phyloP scores from a whole-genome alignment of 2,113 vertebrate genomes.

The Halichoerus grypus region DNA sequence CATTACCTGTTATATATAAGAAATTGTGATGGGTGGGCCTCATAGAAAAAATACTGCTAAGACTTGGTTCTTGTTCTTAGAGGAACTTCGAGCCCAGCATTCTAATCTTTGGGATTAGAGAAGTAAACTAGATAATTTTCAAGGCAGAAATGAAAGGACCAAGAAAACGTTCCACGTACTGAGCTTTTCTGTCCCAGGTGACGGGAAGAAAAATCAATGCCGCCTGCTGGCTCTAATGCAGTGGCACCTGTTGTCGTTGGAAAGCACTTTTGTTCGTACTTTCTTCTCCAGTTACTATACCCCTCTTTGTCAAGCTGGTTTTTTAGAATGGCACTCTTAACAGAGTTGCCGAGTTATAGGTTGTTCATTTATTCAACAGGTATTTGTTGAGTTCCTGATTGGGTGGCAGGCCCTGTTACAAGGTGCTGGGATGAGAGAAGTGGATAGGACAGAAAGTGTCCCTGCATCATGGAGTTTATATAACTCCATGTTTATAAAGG shows the following conservation, averaged over 20 bases:
- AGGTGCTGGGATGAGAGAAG: neutral
- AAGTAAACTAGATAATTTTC: neutral
- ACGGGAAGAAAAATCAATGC: neutral
- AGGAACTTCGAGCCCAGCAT: neutral
- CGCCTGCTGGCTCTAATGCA: neutral
- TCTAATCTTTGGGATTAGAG: conserved; percentile 28
- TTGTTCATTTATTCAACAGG: neutral
- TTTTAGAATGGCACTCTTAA: neutral
- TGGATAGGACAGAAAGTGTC: neutral
- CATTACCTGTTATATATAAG: neutral
- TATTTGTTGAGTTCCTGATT: neutral
- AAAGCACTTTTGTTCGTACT: neutral
- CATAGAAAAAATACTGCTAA: neutral
- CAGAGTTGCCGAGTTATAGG: neutral
- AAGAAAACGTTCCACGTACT: neutral
- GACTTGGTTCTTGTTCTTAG: neutral
- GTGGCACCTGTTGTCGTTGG: neutral
- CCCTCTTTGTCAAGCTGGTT: neutral
- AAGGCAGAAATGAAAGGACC: neutral
- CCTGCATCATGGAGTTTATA: neutral
- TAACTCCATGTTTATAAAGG: neutral
- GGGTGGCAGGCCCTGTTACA: neutral
- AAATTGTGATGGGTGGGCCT: neutral
- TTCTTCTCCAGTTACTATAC: neutral
- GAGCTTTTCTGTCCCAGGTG: neutral